These are phyloP conservation scores for Aurelia sp. DNA, from an alignment of 30 jellyfish, hydroid and myxozoan species.

Conservation along the genomic window DNA sequence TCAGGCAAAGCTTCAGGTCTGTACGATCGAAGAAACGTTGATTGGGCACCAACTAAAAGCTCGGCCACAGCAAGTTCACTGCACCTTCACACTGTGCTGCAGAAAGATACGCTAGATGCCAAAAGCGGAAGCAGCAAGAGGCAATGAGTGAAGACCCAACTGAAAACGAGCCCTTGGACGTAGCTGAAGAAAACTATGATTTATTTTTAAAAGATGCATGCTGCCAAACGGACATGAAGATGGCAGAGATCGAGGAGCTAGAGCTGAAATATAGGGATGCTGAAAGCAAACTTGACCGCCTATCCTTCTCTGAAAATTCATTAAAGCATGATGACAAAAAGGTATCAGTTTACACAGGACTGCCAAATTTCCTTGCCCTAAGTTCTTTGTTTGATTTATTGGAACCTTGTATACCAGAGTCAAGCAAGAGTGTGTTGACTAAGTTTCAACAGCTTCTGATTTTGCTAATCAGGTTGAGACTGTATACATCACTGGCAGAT, in stretches of 20 bases:
- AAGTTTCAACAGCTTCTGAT: conserved; percentile 9
- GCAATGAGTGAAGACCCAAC: too few species aligned
- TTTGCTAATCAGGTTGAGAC: not conserved
- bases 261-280: conserved; percentile 1
- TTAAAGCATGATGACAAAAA: not conserved
- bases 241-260: not conserved
- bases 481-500: conserved; percentile 7
- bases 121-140: too few species aligned
- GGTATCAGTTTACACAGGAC: conserved; percentile 3
- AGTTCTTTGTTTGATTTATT: not conserved
- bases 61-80: not conserved
- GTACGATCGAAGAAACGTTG: conserved; percentile 6
- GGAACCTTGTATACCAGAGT: not conserved
- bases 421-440: not conserved
- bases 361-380: conserved; percentile 1
- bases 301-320: conserved; percentile 20
- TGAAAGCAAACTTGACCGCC: not conserved
- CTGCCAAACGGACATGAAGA: not conserved
- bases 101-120: too few species aligned
- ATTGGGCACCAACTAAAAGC: conserved; percentile 34
- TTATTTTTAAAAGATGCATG: not conserved
- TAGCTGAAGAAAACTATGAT: not conserved
- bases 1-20: conserved; percentile 39
- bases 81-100: too few species aligned
- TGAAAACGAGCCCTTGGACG: too few species aligned